Percentiles rank a stretch among this genome's conserved stretches.
phyloP scores from a whole-genome alignment of 2,113 vertebrate species.

The Drymodes brunneopygia region DNA sequence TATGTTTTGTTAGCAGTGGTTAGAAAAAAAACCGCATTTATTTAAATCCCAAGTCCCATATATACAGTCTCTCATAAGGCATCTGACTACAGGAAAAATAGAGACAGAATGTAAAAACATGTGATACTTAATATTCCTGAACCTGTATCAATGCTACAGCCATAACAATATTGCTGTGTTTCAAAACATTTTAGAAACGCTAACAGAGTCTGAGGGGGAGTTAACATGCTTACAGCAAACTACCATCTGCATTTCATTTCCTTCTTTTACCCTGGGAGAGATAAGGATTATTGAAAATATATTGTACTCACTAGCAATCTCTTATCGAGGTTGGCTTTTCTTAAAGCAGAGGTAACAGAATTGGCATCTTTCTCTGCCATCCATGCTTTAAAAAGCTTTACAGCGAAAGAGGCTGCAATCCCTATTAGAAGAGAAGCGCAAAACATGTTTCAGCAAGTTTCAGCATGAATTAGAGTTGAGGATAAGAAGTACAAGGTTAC shows the following conservation, averaged over 20 bases:
- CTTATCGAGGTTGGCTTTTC: constrained; percentile 91
- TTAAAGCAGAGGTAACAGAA: constrained; percentile 87
- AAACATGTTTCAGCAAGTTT: background rate
- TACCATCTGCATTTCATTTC: background rate
- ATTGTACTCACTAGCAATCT: constrained; percentile 82
- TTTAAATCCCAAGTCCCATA: background rate
- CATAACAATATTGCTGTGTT: constrained; percentile 11
- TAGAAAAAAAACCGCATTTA: rapidly evolving
- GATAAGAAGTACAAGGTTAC: background rate
- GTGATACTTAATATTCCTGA: background rate
- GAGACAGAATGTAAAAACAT: background rate
- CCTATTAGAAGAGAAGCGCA: constrained; percentile 64
- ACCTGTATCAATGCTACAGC: background rate
- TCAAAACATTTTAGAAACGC: background rate
- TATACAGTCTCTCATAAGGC: background rate
- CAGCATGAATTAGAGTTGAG: background rate
- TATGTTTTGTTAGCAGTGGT: background rate
- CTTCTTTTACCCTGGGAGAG: background rate
- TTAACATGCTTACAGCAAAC: background rate
- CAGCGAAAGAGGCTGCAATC: constrained; percentile 88
- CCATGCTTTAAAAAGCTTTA: constrained; percentile 94
- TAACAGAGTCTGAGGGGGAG: background rate
- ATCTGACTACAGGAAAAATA: background rate
- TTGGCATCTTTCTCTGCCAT: constrained; percentile 91
- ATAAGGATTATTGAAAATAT: background rate